Percentiles rank a stretch among this genome's conserved stretches.
phyloP scores from a whole-genome alignment of 1,140 invertebrate genomes.

The Musca domestica region DNA sequence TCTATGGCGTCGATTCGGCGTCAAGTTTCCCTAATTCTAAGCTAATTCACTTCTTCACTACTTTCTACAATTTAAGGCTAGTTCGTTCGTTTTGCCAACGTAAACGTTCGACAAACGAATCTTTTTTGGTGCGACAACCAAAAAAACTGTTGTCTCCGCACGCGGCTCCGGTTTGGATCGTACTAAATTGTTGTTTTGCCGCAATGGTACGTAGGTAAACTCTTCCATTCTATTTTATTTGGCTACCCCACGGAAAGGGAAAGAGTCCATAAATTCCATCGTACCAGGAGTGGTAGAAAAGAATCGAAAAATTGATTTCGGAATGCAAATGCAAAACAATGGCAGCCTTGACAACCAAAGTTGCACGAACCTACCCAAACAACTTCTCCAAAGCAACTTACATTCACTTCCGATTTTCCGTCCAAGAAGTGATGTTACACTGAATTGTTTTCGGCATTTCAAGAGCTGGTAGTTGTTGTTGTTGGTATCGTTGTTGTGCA shows the following conservation, averaged over 20 bases:
- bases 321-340: background rate
- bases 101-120: constrained; percentile 39
- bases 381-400: too few species aligned
- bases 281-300: too few species aligned
- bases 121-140: constrained; percentile 48
- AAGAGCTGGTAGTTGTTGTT: too few species aligned
- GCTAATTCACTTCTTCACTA: constrained; percentile 14
- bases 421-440: too few species aligned
- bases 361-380: background rate
- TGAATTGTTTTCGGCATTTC: too few species aligned
- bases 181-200: constrained; percentile 38
- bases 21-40: constrained; percentile 19
- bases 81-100: constrained; percentile 23
- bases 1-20: background rate
- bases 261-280: too few species aligned
- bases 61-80: background rate
- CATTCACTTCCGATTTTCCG: too few species aligned
- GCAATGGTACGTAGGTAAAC: constrained; percentile 24
- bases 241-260: background rate
- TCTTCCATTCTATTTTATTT: background rate
- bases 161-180: constrained; percentile 38
- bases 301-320: too few species aligned
- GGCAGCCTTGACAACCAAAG: constrained; percentile 19
- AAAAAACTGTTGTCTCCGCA: constrained; percentile 50
- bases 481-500: too few species aligned